Base-by-base conservation (phyloP, 2,113 vertebrate species). In the Anhinga anhinga region DNA sequence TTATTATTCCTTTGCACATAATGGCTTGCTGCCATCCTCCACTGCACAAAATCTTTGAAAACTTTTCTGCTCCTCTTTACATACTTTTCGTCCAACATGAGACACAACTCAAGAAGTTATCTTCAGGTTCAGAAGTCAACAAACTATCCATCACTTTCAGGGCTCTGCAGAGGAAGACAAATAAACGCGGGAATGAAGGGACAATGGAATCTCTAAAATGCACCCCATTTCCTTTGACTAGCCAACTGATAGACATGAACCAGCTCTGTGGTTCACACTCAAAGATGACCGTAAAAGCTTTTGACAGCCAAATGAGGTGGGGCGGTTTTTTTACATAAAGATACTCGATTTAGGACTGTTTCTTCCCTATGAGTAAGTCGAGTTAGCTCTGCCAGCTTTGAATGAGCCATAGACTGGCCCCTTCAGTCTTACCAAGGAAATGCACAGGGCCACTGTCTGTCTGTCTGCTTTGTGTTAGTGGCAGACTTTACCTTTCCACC, bases 161-260 rank as follows among this genome's bases (percentile, higher is more conserved):
- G 72, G 32, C 49, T 53, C 73, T 67, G 63, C 3, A 4, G 79
- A 96, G 63, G 78, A 92, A 95, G 79, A 44, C 71, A 93, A 93
- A 96, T 84, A 82, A 93, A 90, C 13, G 11, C 3, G 1, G 52
- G 90, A 86, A 93, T n/a, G 61, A 92, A 90, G 66, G 42, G 69
- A 93, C 90, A 92, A 72, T 76, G 63, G 92, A 74, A 94, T 88
- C 72, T 88, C 69, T 90, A 88, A 91, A 96, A 90, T 44, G 72
- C 21, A 76, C 30, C 13, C 18, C 0, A 0, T 84, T 92, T 94
- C 85, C 69, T 85, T 74, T 77, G 78, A 91, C 66, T 94, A 82
- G 88, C 45, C 44, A 79, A 59, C 4, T 2, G 78, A 83, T 59
- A 88, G 91, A 85, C 70, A 65, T 4, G 4, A 89, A 89, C n/a